These are phyloP conservation scores for Psix sp. DNA, from an alignment of 1,140 invertebrate species.

Conservation along the genomic window DNA sequence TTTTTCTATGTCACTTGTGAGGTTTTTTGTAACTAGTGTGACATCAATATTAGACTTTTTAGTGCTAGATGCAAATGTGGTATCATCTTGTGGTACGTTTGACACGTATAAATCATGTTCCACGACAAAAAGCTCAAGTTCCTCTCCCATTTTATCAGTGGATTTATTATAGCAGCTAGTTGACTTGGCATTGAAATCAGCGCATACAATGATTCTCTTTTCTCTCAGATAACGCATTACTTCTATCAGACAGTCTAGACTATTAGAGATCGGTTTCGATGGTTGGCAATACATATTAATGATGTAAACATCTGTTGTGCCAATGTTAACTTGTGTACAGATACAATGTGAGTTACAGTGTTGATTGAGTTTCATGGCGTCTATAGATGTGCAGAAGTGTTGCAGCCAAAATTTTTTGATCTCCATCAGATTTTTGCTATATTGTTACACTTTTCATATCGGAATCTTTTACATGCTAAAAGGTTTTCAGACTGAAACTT, in stretches of 20 bases:
- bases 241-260: background rate
- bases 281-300: slow-evolving; percentile 15
- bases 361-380: slow-evolving; percentile 4
- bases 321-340: background rate
- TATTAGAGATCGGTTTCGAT: background rate
- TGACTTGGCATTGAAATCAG: slow-evolving; percentile 15
- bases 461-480: slow-evolving; percentile 6
- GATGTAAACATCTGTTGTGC: background rate
- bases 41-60: slow-evolving; percentile 31
- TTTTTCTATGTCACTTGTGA: background rate
- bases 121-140: slow-evolving; percentile 18
- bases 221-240: background rate
- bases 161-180: background rate
- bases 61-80: background rate
- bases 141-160: slow-evolving; percentile 19
- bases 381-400: background rate
- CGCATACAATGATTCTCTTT: slow-evolving; percentile 10
- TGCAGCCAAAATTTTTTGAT: background rate
- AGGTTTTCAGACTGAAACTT: background rate
- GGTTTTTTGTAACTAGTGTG: background rate
- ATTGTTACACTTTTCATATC: background rate
- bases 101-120: slow-evolving; percentile 3
- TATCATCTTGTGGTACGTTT: background rate
- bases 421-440: background rate
- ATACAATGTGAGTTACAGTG: background rate